A percentile compares a stretch with the other conserved stretches of the same genome.
Evolutionary conservation across 2,113 vertebrate species (phyloP).

Genomic region (Cavia aperea): DNA sequence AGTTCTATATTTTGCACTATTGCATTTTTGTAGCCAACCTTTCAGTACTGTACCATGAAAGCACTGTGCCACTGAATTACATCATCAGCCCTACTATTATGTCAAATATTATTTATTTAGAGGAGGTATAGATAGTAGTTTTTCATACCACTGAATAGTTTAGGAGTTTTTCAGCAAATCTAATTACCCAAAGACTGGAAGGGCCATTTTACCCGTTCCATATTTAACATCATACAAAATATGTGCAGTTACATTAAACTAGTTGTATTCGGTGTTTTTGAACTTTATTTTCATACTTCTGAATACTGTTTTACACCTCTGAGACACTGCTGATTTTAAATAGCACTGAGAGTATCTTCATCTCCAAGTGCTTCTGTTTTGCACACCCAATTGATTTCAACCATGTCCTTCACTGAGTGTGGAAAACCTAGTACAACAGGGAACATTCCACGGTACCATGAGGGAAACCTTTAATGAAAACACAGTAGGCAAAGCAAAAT

Average conservation of each 20-base stretch:
- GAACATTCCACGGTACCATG: neutral
- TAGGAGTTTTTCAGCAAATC: neutral
- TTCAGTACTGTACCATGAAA: neutral
- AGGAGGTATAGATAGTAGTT: neutral
- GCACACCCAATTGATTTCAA: neutral
- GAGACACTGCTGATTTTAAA: neutral
- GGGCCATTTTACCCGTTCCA: neutral
- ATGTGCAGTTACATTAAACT: neutral
- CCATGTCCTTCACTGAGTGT: neutral
- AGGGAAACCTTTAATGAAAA: neutral
- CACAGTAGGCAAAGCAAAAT: neutral
- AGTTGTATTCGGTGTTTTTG: neutral
- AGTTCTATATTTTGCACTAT: too few relatives aligned
- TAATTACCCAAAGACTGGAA: neutral
- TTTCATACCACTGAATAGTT: neutral
- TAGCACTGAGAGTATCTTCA: neutral
- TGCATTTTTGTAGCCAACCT: too few relatives aligned
- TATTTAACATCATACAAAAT: neutral
- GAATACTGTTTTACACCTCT: neutral
- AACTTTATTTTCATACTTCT: neutral
- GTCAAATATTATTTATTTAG: neutral
- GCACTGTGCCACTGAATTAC: neutral
- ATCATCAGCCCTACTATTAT: neutral
- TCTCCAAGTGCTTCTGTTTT: neutral
- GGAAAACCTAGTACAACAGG: neutral